Conservation (phyloP, 2,113 vertebrate genomes). For the Corythoichthys haematopterus region DNA sequence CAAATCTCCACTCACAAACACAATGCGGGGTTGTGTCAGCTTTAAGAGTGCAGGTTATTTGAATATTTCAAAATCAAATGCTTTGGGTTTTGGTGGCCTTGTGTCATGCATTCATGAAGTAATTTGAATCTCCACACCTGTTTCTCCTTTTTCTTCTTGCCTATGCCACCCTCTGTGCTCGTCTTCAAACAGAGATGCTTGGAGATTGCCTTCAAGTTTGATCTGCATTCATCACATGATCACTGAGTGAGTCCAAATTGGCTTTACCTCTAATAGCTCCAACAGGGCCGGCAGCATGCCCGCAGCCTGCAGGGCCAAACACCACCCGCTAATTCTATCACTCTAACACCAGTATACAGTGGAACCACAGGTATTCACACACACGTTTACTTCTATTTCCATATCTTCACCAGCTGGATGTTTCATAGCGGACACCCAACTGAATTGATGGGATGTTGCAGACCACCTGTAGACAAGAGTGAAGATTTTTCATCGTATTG, state of each 20-base stretch:
- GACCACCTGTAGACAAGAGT: neutral
- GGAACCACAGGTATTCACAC: constrained; percentile 23
- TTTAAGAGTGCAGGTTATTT: neutral
- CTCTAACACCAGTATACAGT: constrained; percentile 1
- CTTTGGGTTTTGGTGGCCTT: constrained; percentile 1
- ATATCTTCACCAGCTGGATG: constrained; percentile 50
- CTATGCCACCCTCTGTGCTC: neutral
- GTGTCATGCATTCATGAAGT: neutral
- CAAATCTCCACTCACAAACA: constrained; percentile 45
- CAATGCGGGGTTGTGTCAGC: constrained; percentile 7
- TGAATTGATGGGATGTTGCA: constrained; percentile 37
- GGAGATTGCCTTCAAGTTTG: constrained; percentile 33
- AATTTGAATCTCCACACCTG: constrained; percentile 25
- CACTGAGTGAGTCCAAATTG: constrained; percentile 52
- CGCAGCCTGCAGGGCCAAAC: constrained; percentile 38
- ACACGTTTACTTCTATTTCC: constrained; percentile 35
- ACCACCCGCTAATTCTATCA: constrained; percentile 21
- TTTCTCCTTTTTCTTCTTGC: neutral
- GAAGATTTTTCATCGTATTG: constrained; percentile 9
- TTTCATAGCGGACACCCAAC: constrained; percentile 31
- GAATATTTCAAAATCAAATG: constrained; percentile 3
- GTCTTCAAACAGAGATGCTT: constrained; percentile 27
- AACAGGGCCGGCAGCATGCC: constrained; percentile 28
- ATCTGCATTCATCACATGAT: constrained; percentile 29
- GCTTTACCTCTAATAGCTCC: constrained; percentile 50